These are phyloP conservation scores for Apeltes quadracus DNA, from an alignment of 2,113 vertebrate genomes.

Conservation along the genomic window DNA sequence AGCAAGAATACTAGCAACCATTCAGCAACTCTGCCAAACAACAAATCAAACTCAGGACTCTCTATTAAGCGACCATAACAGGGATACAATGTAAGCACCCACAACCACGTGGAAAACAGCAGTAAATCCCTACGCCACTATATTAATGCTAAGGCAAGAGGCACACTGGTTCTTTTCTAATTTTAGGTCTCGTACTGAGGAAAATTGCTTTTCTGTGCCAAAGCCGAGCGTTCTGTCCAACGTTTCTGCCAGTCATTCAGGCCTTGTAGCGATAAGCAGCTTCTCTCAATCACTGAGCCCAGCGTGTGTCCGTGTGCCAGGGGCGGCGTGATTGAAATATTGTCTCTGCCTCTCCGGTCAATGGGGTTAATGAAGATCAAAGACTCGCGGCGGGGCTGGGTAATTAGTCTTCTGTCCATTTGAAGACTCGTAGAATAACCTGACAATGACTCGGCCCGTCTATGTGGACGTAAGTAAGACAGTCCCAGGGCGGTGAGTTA, in stretches of 20 bases:
- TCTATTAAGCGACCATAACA: not conserved
- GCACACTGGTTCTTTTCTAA: not conserved
- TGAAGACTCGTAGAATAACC: constrained; percentile 47
- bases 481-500: not conserved
- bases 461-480: constrained; percentile 21
- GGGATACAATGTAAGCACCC: not conserved
- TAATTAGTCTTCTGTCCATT: constrained; percentile 55
- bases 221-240: constrained; percentile 11
- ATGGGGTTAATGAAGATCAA: constrained; percentile 69
- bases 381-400: constrained; percentile 48
- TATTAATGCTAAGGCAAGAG: not conserved
- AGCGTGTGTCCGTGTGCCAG: constrained; percentile 39
- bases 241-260: constrained; percentile 47
- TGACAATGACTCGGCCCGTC: constrained; percentile 41
- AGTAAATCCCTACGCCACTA: not conserved
- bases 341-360: constrained; percentile 56
- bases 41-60: not conserved
- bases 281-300: constrained; percentile 59
- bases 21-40: not conserved
- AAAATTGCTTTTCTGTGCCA: constrained; percentile 45
- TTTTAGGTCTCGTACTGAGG: constrained; percentile 27
- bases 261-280: constrained; percentile 62
- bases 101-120: not conserved
- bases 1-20: not conserved
- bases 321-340: constrained; percentile 60